Evolutionary conservation across 2,888 invertebrate genomes (phyloP).

Genomic region (Endomychus coccineus): DNA sequence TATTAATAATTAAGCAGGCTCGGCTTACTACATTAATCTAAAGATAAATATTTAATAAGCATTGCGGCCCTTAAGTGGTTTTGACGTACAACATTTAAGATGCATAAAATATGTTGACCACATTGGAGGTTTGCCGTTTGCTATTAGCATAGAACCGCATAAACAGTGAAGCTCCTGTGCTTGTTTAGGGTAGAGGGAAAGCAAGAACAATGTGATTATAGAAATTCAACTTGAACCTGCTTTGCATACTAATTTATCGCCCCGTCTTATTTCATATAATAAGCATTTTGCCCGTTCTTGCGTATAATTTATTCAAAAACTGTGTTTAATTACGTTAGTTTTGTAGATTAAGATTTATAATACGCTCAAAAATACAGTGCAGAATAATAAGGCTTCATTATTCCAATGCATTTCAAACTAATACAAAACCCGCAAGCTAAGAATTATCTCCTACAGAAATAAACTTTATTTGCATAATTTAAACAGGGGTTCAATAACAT

Average conservation of each 20-base stretch:
- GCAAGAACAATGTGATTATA: constrained; percentile 23
- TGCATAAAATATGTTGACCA: constrained; percentile 28
- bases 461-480: too few relatives aligned
- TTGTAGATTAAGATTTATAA: too few relatives aligned
- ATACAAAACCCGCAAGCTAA: too few relatives aligned
- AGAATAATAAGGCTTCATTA: too few relatives aligned
- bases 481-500: too few relatives aligned
- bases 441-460: too few relatives aligned
- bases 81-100: constrained; percentile 12
- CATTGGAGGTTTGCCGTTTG: constrained; percentile 16
- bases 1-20: too few relatives aligned
- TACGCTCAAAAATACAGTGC: too few relatives aligned
- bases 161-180: constrained; percentile 20
- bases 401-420: too few relatives aligned
- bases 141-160: constrained; percentile 27
- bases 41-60: too few relatives aligned
- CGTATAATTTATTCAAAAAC: constrained; percentile 14
- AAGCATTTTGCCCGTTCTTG: constrained; percentile 12
- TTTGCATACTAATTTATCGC: constrained; percentile 19
- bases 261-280: constrained; percentile 7
- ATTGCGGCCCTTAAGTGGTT: constrained; percentile 4
- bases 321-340: too few relatives aligned
- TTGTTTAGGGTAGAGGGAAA: constrained; percentile 13
- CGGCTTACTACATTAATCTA: too few relatives aligned
- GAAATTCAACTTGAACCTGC: constrained; percentile 21